phyloP scores from a whole-genome alignment of 2,797 vertebrate genomes.

The Novumbra hubbsi region DNA sequence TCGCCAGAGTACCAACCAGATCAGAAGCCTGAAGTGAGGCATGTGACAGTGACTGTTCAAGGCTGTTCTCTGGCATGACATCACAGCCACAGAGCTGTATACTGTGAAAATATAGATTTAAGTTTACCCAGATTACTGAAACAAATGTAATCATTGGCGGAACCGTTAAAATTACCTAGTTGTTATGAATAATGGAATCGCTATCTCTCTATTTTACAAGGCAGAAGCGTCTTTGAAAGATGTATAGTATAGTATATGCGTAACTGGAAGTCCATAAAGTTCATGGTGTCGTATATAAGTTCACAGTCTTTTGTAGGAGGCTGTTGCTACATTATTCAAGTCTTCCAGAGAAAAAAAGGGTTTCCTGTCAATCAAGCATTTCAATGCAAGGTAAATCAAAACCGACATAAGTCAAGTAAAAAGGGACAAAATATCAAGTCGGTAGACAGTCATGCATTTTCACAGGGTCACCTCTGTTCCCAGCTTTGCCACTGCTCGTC shows the following conservation, averaged over 20 bases:
- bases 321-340: slow-evolving; percentile 14
- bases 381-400: slow-evolving; percentile 20
- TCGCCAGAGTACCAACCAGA: slow-evolving; percentile 30
- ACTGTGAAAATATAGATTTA: too few species aligned
- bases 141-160: slow-evolving; percentile 61
- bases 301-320: too few species aligned
- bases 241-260: too few species aligned
- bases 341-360: slow-evolving; percentile 15
- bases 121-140: slow-evolving; percentile 21
- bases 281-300: too few species aligned
- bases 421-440: too few species aligned
- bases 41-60: neutral
- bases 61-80: slow-evolving; percentile 9
- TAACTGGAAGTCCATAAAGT: too few species aligned
- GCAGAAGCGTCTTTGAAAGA: too few species aligned
- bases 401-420: too few species aligned
- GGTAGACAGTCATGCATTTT: too few species aligned
- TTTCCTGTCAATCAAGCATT: slow-evolving; percentile 24
- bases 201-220: slow-evolving; percentile 42
- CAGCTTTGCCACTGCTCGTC: too few species aligned
- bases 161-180: slow-evolving; percentile 51
- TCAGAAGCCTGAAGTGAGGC: neutral
- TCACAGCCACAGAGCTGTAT: neutral
- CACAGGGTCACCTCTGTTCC: too few species aligned
- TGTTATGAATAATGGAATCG: slow-evolving; percentile 52